These are phyloP conservation scores for Caenorhabditis wallacei DNA, from an alignment of 2,888 invertebrate species.

Conservation along the genomic window DNA sequence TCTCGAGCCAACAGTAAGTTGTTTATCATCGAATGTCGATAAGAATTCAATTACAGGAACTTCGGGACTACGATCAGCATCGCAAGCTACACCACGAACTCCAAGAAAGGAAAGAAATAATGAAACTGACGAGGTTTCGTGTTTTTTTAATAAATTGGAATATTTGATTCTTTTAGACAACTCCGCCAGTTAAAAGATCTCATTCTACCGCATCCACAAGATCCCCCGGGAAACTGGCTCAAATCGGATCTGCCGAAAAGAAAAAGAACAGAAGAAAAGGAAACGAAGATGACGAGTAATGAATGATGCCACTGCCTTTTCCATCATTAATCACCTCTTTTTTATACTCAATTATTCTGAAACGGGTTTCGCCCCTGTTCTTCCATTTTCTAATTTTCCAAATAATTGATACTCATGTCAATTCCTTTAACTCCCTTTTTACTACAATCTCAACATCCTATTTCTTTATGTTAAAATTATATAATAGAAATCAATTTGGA, in stretches of 20 bases:
- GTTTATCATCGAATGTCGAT: not conserved
- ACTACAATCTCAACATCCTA: not conserved
- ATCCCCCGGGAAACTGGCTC: not conserved
- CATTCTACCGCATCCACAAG: conserved; percentile 12
- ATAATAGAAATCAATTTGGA: not conserved
- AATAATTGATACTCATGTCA: conserved; percentile 23
- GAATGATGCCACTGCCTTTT: not conserved
- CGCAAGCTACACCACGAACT: not conserved
- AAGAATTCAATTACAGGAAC: not conserved
- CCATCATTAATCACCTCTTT: not conserved
- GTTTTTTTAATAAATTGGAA: not conserved
- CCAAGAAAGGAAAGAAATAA: conserved; percentile 29
- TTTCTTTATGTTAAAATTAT: not conserved
- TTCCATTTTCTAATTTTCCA: not conserved
- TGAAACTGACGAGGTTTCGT: conserved; percentile 20
- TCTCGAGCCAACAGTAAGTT: conserved; percentile 23
- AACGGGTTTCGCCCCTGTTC: conserved; percentile 17
- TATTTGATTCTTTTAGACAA: conserved; percentile 16
- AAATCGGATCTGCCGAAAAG: not conserved
- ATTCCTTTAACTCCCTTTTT: not conserved
- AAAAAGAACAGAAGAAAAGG: not conserved
- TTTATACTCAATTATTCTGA: not conserved
- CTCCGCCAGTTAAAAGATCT: conserved; percentile 28
- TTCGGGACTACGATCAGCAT: conserved; percentile 28
- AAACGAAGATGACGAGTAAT: not conserved